A percentile compares a stretch with the other conserved stretches of the same genome.
These are phyloP conservation scores for Hippocampus mohnikei DNA, from an alignment of 2,113 vertebrate species.

Conservation along the genomic window DNA sequence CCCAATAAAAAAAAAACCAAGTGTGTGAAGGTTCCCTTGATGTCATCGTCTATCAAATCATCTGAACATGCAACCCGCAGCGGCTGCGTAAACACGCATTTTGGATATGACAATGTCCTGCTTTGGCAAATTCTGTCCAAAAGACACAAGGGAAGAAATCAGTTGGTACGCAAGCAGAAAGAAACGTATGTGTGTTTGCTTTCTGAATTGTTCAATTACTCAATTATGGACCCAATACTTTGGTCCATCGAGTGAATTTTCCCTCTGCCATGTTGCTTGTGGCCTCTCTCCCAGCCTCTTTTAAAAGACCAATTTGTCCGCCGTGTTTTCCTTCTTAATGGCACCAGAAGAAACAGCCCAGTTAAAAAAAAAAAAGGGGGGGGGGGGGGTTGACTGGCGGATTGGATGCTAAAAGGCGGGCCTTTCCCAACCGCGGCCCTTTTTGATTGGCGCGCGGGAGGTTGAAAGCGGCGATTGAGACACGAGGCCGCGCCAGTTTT, in stretches of 20 bases:
- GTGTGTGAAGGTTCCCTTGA: too few species aligned
- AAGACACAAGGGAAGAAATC: too few species aligned
- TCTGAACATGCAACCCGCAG: too few species aligned
- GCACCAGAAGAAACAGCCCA: constrained; percentile 41
- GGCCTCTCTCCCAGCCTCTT: constrained; percentile 49
- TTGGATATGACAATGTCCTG: too few species aligned
- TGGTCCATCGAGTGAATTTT: background rate
- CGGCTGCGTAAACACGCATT: too few species aligned
- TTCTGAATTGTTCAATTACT: too few species aligned
- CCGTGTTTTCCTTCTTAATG: constrained; percentile 59
- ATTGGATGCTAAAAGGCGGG: constrained; percentile 44
- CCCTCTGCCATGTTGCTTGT: constrained; percentile 21
- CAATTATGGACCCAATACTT: too few species aligned
- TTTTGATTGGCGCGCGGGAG: constrained; percentile 71
- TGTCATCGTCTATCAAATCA: too few species aligned
- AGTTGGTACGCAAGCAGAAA: too few species aligned
- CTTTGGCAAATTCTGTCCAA: too few species aligned
- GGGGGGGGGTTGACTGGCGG: background rate
- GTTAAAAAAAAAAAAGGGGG: background rate
- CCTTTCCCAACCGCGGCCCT: constrained; percentile 61
- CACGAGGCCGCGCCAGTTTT: constrained; percentile 71
- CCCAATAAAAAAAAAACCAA: too few species aligned
- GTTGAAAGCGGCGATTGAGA: constrained; percentile 67
- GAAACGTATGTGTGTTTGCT: too few species aligned
- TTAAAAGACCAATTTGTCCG: constrained; percentile 61